phyloP scores from a whole-genome alignment of 1,140 invertebrate genomes.

The Rhynchophorus ferrugineus region DNA sequence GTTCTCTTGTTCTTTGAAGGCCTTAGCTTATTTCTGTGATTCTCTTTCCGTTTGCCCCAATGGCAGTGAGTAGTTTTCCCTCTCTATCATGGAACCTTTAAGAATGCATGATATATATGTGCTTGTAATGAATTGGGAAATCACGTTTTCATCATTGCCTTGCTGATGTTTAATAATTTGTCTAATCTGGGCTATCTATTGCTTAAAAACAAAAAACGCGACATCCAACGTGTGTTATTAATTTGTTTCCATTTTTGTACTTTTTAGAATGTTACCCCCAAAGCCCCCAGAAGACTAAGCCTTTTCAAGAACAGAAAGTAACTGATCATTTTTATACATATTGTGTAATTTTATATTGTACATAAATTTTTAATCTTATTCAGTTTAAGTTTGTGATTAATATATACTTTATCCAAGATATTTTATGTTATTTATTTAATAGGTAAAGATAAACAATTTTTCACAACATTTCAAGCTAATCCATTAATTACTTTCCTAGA shows the following conservation, averaged over 20 bases:
- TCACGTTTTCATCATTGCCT: no score
- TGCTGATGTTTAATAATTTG: no score
- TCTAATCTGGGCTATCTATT: no score
- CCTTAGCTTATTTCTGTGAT: neutral
- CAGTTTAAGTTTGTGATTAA: neutral
- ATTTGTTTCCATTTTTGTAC: slow-evolving; percentile 4
- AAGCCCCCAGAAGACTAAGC: slow-evolving; percentile 18
- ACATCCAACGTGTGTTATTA: no score
- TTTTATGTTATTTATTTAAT: no score
- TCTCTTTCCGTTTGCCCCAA: neutral
- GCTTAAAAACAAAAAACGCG: no score
- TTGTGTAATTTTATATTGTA: neutral
- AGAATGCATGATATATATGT: no score
- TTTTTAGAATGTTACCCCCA: slow-evolving; percentile 34
- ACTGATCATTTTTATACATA: no score
- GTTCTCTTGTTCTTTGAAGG: neutral
- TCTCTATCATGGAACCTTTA: neutral
- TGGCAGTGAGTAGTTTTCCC: neutral
- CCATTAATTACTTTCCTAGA: no score
- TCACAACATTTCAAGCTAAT: no score
- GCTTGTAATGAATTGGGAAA: neutral
- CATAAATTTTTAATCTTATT: neutral
- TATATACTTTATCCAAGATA: no score
- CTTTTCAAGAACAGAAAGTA: slow-evolving; percentile 19
- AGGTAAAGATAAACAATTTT: no score